Evolutionary conservation across 1,140 invertebrate genomes (phyloP).

Genomic region (Sycophaga agraensis): DNA sequence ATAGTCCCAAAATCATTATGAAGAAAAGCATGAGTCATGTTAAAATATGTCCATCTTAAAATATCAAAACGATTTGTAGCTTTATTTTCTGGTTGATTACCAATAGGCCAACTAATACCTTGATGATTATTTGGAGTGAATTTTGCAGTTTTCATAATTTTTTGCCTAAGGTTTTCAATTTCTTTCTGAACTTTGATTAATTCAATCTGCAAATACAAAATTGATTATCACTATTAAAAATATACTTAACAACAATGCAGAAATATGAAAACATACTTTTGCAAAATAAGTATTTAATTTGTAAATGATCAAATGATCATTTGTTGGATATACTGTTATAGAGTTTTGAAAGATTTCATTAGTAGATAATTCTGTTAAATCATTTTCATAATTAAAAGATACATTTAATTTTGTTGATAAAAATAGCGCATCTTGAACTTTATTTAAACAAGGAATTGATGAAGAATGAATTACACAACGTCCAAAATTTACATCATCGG

Average conservation of each 20-base stretch:
- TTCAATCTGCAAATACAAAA: slow-evolving; percentile 50
- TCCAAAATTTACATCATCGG: slow-evolving; percentile 80
- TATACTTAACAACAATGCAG: slow-evolving; percentile 15
- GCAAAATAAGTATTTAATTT: slow-evolving; percentile 72
- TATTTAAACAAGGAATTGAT: slow-evolving; percentile 62
- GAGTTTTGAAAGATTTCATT: slow-evolving; percentile 61
- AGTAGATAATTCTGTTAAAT: slow-evolving; percentile 49
- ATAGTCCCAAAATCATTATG: slow-evolving; percentile 69
- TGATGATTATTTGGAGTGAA: slow-evolving; percentile 56
- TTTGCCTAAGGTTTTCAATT: slow-evolving; percentile 55
- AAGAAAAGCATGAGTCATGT: slow-evolving; percentile 77
- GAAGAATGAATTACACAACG: slow-evolving; percentile 75
- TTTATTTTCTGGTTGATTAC: slow-evolving; percentile 68
- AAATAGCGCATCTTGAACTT: slow-evolving; percentile 60
- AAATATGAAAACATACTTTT: slow-evolving; percentile 60
- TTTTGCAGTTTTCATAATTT: slow-evolving; percentile 47
- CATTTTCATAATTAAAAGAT: slow-evolving; percentile 57
- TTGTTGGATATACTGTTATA: slow-evolving; percentile 67
- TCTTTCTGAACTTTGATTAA: slow-evolving; percentile 56
- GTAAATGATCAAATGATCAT: slow-evolving; percentile 66
- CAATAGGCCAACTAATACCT: slow-evolving; percentile 75
- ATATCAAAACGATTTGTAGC: slow-evolving; percentile 82
- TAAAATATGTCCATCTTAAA: slow-evolving; percentile 81
- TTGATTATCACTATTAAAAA: not conserved
- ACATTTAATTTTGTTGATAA: slow-evolving; percentile 57